Evolutionary conservation across 2,113 vertebrate genomes (phyloP), one percentile per base, ranked within the genome.

Genomic region (Bos javanicus): DNA sequence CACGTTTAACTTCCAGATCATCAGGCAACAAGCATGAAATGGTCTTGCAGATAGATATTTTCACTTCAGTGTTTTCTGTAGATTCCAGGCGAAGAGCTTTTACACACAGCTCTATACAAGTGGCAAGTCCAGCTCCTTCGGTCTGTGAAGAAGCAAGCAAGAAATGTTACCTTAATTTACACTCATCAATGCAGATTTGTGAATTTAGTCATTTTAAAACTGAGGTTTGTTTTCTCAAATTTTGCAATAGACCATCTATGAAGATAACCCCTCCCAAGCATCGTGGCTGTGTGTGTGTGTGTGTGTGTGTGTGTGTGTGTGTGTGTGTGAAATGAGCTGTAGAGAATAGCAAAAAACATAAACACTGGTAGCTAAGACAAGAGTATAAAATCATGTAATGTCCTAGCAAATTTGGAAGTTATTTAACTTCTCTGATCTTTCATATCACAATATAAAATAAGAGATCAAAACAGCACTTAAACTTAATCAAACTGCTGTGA

Each of bases 21-120:
- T 99, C 98, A 36, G 99, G 99, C 97, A 99, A 99, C 98, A 99
- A 98, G 98, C 99, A 99, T 9, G 99, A 99, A 98, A 99, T 99
- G 23, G 99, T 99, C 98, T 99, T 99, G 99, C 99, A 99, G 98
- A 99, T 99, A 39, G 99, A 99, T 98, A 99, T 99, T 98, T 99
- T 99, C 89, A 99, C 99, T 97, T 99, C 99, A 52, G 98, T 98
- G 90, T 98, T 99, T 98, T 99, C 99, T 95, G 99, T 99, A 52
- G 99, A 99, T 95, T 99, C 99, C 98, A 99, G 99, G 57, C 99
- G 99, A 94, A 99, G 96, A 15, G 99, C 99, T 98, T 99, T 99
- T 85, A 99, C 99, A 97, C 99, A 99, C 92, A 99, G 98, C 95
- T 99, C 99, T 97, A 99, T 99, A 98, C 99, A 99, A 52, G 99